Evolutionary conservation across 1,140 invertebrate genomes (phyloP).

Genomic region (Leptopilina clavipes): DNA sequence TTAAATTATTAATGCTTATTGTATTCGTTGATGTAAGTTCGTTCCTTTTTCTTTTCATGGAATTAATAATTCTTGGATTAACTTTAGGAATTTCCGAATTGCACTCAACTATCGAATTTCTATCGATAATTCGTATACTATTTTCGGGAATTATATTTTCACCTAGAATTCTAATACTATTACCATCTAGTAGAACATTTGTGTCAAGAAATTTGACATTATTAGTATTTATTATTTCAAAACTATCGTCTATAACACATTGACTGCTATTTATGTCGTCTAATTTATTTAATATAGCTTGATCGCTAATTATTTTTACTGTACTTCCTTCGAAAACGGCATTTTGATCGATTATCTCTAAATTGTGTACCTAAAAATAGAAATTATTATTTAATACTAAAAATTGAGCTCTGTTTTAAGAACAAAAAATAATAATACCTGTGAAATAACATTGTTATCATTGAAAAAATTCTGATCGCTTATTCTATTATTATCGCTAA

Average conservation of each 20-base stretch:
- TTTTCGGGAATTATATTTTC: conserved; percentile 52
- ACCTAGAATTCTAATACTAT: conserved; percentile 66
- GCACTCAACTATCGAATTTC: conserved; percentile 50
- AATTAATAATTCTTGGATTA: conserved; percentile 46
- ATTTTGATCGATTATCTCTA: conserved; percentile 66
- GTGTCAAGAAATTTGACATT: conserved; percentile 65
- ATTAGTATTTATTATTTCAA: conserved; percentile 62
- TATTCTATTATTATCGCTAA: conserved; percentile 64
- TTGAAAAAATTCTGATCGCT: conserved; percentile 61
- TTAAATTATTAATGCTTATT: conserved; percentile 63
- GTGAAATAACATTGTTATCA: conserved; percentile 64
- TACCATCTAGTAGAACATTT: conserved; percentile 61
- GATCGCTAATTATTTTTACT: conserved; percentile 65
- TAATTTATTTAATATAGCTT: conserved; percentile 58
- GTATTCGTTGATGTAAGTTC: conserved; percentile 53
- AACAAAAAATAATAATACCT: conserved; percentile 52
- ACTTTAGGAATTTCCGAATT: conserved; percentile 46
- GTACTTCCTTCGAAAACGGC: conserved; percentile 57
- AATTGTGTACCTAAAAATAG: conserved; percentile 61
- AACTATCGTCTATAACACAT: conserved; percentile 62
- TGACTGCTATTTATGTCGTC: conserved; percentile 58
- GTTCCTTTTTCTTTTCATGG: conserved; percentile 66
- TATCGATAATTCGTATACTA: conserved; percentile 56
- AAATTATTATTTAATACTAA: neutral
- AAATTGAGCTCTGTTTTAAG: too few relatives aligned